Base-by-base conservation (phyloP, 2,797 vertebrate species). In the Toxotes lorentzi region DNA sequence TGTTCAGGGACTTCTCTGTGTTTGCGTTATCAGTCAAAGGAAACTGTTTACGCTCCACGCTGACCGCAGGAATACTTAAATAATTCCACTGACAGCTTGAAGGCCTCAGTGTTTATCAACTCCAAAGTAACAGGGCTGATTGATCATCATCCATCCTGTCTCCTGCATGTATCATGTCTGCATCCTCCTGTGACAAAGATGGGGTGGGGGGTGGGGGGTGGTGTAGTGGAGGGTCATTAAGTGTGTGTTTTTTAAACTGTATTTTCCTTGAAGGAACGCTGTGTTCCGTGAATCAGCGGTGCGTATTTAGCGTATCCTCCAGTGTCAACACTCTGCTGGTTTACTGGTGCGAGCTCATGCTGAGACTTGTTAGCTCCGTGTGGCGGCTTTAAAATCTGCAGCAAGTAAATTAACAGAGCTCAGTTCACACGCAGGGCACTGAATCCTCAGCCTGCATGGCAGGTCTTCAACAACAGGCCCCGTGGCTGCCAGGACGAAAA, bases 1-100 rank as follows among this genome's bases (percentile, higher is more conserved):
- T 11, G 64, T 66, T 56, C 45, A 41, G 50, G 83, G 41, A 72
- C 54, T 74, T 75, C 40, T 80, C 71, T 86, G 50, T 93, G 81
- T 89, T 67, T 88, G 82, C 88, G 90, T 95, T 95, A 95, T 94
- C 93, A 92, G 89, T 88, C 78, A 90, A 91, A 88, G 91, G 95
- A 93, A 89, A 93, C 27, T 93, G 89, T 91, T 93, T 93, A 90
- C 78, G 62, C 82, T 89, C 79, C 62, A 58, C 24, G 61, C 71
- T 56, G 83, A 85, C 84, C 51, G 66, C 84, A 87, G 83, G 71
- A 88, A 87, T 85, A 92, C 70, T 84, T 79, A 78, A 89, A 88
- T 86, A 83, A 86, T 89, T 88, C 84, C 80, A 58, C 54, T 19
- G 82, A 78, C 82, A 86, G 88, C 88, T 87, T 87, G 77, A 90